phyloP scores from a whole-genome alignment of 2,113 vertebrate genomes.

The Trematomus loennbergii region DNA sequence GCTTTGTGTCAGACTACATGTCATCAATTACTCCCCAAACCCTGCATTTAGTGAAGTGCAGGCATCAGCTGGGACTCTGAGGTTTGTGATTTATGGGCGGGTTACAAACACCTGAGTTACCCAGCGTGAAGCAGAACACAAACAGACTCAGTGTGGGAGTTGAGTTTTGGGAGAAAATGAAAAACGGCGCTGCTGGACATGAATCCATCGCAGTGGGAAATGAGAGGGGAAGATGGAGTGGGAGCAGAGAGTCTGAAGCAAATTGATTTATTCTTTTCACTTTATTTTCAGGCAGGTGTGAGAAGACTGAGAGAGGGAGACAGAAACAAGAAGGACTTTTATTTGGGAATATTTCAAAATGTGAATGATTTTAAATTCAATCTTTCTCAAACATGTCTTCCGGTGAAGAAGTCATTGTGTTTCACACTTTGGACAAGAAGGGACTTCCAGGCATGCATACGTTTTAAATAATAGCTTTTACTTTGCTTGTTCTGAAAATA shows the following conservation, averaged over 20 bases:
- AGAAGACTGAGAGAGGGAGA: background rate
- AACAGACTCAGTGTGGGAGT: background rate
- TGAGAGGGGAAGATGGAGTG: background rate
- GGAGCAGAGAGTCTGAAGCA: background rate
- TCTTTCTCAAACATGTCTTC: background rate
- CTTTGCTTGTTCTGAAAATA: too few species aligned
- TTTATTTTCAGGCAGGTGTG: background rate
- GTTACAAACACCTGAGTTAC: background rate
- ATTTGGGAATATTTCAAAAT: background rate
- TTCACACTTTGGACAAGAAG: too few species aligned
- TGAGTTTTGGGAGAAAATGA: background rate
- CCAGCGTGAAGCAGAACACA: background rate
- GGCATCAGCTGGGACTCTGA: background rate
- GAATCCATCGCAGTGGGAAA: background rate
- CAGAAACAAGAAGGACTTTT: background rate
- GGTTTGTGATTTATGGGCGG: background rate
- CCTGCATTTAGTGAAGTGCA: too few species aligned
- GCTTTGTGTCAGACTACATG: too few species aligned
- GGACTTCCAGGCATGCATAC: too few species aligned
- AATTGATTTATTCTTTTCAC: conserved; percentile 1
- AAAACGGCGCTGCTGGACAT: background rate
- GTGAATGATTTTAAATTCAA: too few species aligned
- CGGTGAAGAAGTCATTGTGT: background rate
- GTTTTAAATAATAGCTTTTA: too few species aligned
- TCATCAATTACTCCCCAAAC: too few species aligned